A percentile compares a stretch with the other conserved stretches of the same genome.
phyloP scores from a whole-genome alignment of 2,888 invertebrate species.

The Tridacna crocea region DNA sequence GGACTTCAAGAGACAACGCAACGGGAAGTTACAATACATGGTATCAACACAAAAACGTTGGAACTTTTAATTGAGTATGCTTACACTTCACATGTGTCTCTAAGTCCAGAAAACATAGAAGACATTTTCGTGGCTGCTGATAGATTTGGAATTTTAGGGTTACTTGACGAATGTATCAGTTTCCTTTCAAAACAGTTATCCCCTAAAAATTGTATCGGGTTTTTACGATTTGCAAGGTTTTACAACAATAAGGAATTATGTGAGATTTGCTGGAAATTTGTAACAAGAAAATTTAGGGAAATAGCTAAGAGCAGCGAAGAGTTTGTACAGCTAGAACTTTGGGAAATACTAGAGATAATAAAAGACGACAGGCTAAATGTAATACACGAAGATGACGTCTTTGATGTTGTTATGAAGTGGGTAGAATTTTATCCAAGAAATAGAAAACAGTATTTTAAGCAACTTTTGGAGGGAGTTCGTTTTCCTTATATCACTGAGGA shows the following conservation, averaged over 20 bases:
- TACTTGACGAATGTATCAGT: conserved; percentile 92
- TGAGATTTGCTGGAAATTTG: conserved; percentile 89
- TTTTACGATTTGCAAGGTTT: conserved; percentile 92
- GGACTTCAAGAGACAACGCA: conserved; percentile 86
- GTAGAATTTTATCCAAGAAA: conserved; percentile 90
- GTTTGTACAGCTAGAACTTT: conserved; percentile 85
- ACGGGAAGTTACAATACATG: conserved; percentile 67
- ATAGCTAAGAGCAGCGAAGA: conserved; percentile 71
- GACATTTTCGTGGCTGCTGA: conserved; percentile 89
- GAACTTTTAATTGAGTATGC: conserved; percentile 86
- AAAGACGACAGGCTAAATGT: conserved; percentile 90
- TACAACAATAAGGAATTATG: conserved; percentile 90
- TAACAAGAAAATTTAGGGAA: conserved; percentile 85
- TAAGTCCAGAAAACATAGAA: conserved; percentile 89
- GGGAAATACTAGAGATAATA: conserved; percentile 64
- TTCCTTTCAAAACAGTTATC: conserved; percentile 89
- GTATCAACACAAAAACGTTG: conserved; percentile 67
- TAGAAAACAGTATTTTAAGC: conserved; percentile 90
- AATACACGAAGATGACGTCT: conserved; percentile 87
- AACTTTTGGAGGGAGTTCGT: conserved; percentile 81
- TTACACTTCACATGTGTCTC: conserved; percentile 89
- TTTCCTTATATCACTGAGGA: conserved; percentile 66
- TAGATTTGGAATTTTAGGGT: conserved; percentile 90
- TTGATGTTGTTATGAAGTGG: conserved; percentile 73
- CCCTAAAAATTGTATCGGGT: conserved; percentile 92